Conservation (phyloP, 1,140 invertebrate genomes). For the Tetraneura akinire region DNA sequence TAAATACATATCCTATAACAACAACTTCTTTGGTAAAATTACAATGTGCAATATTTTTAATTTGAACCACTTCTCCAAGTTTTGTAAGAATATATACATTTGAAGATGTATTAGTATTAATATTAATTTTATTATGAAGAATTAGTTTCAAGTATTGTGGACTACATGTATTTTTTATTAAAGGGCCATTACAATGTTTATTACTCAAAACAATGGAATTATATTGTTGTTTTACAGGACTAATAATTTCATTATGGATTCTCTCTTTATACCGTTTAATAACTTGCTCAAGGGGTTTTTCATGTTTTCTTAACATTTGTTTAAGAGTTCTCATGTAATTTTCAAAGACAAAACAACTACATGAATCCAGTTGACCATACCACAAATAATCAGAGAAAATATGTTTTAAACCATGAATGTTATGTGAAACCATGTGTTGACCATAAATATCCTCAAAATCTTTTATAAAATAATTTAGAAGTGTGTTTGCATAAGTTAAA, state of each 20-base stretch:
- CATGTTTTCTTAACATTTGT: slow-evolving; percentile 21
- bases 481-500: background rate
- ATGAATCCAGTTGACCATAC: slow-evolving; percentile 16
- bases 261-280: slow-evolving; percentile 10
- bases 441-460: slow-evolving; percentile 36
- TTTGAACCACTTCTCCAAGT: background rate
- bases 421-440: slow-evolving; percentile 56
- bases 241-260: background rate
- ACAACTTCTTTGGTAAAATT: background rate
- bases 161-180: background rate
- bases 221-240: too few relatives aligned
- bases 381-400: slow-evolving; percentile 11
- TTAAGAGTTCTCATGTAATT: slow-evolving; percentile 16
- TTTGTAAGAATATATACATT: background rate
- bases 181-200: background rate
- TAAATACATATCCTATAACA: slow-evolving; percentile 9
- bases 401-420: background rate
- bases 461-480: slow-evolving; percentile 31
- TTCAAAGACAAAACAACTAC: slow-evolving; percentile 44
- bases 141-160: background rate
- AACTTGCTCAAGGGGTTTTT: slow-evolving; percentile 6
- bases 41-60: background rate
- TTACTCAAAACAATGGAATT: background rate
- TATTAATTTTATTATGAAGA: background rate
- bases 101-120: background rate